phyloP scores from a whole-genome alignment of 1,140 invertebrate genomes.

The Centruroides vittatus region DNA sequence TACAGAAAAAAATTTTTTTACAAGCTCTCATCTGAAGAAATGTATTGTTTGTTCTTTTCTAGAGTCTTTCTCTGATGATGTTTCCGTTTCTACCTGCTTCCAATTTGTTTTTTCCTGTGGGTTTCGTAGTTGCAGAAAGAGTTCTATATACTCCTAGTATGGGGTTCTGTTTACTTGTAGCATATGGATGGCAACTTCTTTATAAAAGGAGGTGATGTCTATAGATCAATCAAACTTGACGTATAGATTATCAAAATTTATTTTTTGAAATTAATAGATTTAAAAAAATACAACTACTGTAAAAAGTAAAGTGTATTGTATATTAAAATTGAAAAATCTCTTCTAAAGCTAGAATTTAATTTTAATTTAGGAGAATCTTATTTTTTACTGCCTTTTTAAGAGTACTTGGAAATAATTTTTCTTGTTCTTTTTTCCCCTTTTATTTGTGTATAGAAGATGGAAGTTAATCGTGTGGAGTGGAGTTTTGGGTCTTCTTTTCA shows the following conservation, averaged over 20 bases:
- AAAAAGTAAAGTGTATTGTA: no score
- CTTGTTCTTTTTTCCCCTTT: background rate
- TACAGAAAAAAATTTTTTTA: no score
- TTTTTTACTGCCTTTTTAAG: no score
- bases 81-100: conserved; percentile 83
- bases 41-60: background rate
- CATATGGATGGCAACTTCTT: conserved; percentile 35
- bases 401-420: conserved; percentile 23
- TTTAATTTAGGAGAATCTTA: no score
- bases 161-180: conserved; percentile 62
- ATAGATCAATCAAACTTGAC: background rate
- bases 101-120: conserved; percentile 76
- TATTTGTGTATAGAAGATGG: conserved; percentile 21
- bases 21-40: background rate
- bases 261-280: background rate
- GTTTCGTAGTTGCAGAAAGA: conserved; percentile 79
- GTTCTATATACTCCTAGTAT: conserved; percentile 72
- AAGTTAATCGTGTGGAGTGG: conserved; percentile 46
- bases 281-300: no score
- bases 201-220: background rate
- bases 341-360: no score
- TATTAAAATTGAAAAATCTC: no score
- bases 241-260: background rate
- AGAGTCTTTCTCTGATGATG: conserved; percentile 46
- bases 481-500: conserved; percentile 48